Evolutionary conservation across 2,888 invertebrate genomes (phyloP).

Genomic region (Xylocampa areola): DNA sequence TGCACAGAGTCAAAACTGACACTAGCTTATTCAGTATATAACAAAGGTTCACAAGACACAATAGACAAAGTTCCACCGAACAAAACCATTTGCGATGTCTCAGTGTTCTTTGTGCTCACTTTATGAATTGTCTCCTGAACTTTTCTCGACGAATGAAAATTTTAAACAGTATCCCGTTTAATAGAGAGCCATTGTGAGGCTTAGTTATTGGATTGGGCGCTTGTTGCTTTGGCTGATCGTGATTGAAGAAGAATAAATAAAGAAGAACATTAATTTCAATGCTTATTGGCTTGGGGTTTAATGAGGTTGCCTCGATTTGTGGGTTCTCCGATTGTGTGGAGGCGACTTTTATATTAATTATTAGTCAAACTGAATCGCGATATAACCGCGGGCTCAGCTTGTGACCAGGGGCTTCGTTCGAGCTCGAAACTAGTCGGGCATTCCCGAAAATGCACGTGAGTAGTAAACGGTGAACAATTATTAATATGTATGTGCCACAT

Average conservation of each 20-base stretch:
- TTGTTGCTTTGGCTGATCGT: conserved; percentile 42
- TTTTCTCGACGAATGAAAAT: conserved; percentile 57
- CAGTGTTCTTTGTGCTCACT: conserved; percentile 62
- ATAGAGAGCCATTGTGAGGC: conserved; percentile 37
- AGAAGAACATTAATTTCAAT: too few relatives aligned
- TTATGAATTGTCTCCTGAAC: conserved; percentile 65
- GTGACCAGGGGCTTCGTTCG: too few relatives aligned
- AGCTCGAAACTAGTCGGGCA: too few relatives aligned
- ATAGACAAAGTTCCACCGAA: conserved; percentile 64
- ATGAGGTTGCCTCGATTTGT: neutral
- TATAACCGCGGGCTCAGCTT: too few relatives aligned
- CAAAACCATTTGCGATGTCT: conserved; percentile 67
- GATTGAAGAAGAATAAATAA: too few relatives aligned
- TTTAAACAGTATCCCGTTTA: conserved; percentile 57
- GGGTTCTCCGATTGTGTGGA: neutral
- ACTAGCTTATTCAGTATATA: conserved; percentile 62
- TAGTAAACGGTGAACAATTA: too few relatives aligned
- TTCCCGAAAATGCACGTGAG: too few relatives aligned
- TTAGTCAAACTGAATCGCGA: too few relatives aligned
- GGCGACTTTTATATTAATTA: too few relatives aligned
- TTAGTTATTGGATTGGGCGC: conserved; percentile 42
- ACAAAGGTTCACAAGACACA: conserved; percentile 67
- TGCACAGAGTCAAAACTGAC: conserved; percentile 51
- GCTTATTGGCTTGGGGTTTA: conserved; percentile 15
- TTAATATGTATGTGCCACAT: too few relatives aligned